A percentile compares a stretch with the other conserved stretches of the same genome.
phyloP scores from a whole-genome alignment of 2,113 vertebrate genomes.

The Corydoras sp. region DNA sequence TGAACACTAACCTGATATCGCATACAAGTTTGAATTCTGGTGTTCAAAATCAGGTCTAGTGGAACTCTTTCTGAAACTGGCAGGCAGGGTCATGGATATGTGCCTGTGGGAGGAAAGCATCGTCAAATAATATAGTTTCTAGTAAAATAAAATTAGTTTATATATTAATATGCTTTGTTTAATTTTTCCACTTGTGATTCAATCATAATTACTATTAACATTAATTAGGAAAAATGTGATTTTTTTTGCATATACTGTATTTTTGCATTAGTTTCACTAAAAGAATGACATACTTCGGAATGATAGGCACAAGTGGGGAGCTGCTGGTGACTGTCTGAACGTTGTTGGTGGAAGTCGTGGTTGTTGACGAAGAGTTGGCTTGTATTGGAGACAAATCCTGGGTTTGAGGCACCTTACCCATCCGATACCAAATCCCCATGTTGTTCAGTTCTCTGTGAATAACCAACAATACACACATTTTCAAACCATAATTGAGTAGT shows the following conservation, averaged over 20 bases:
- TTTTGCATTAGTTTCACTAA: too few relatives aligned
- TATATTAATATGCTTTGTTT: too few relatives aligned
- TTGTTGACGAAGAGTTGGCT: constrained; percentile 58
- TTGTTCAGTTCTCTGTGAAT: constrained; percentile 83
- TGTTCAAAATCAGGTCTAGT: constrained; percentile 87
- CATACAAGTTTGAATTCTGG: constrained; percentile 92
- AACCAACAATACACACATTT: too few relatives aligned
- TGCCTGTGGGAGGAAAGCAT: constrained; percentile 66
- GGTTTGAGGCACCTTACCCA: constrained; percentile 87
- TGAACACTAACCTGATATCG: constrained; percentile 80
- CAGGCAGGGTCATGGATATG: constrained; percentile 91
- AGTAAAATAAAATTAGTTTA: too few relatives aligned
- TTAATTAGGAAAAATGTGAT: too few relatives aligned
- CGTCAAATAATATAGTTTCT: neutral
- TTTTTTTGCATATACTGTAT: too few relatives aligned
- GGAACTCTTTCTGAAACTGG: constrained; percentile 87
- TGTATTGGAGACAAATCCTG: constrained; percentile 68
- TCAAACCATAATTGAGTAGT: too few relatives aligned
- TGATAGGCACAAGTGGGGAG: constrained; percentile 69
- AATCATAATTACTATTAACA: too few relatives aligned
- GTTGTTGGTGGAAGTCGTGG: constrained; percentile 48
- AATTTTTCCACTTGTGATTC: too few relatives aligned
- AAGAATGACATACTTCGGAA: constrained; percentile 72
- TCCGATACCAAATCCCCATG: constrained; percentile 99
- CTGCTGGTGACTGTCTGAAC: constrained; percentile 59